These are phyloP conservation scores for Parnassius orleans DNA, from an alignment of 2,888 invertebrate genomes.

Conservation along the genomic window DNA sequence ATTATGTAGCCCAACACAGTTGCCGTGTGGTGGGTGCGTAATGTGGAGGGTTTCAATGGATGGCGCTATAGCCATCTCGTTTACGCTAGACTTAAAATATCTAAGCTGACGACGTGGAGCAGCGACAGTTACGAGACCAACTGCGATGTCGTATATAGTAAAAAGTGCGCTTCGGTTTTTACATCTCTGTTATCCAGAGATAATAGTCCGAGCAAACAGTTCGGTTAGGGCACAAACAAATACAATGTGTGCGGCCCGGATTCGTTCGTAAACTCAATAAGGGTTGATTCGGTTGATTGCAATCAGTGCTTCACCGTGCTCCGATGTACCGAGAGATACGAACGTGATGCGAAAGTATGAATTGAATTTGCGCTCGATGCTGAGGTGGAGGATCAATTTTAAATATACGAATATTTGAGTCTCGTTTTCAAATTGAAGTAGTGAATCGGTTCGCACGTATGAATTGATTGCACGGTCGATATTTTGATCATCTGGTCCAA, in stretches of 20 bases:
- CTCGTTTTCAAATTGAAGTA: not conserved
- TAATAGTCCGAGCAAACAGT: constrained; percentile 68
- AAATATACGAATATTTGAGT: constrained; percentile 16
- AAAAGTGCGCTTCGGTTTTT: not conserved
- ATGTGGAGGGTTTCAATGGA: no score
- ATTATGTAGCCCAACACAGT: no score
- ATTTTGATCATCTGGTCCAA: not conserved
- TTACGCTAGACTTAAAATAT: no score
- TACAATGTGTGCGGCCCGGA: constrained; percentile 39
- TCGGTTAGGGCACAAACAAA: constrained; percentile 58
- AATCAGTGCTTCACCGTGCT: constrained; percentile 52
- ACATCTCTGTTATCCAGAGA: constrained; percentile 36
- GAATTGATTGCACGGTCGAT: constrained; percentile 4
- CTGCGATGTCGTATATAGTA: constrained; percentile 36
- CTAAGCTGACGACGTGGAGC: no score
- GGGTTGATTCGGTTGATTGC: constrained; percentile 71
- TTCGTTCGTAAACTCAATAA: constrained; percentile 66
- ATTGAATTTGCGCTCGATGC: constrained; percentile 31
- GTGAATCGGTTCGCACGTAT: constrained; percentile 8
- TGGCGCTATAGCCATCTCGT: no score
- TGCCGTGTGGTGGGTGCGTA: no score
- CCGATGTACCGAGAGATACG: constrained; percentile 33
- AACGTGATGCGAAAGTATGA: constrained; percentile 53
- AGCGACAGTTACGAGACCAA: no score
- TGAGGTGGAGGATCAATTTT: constrained; percentile 11